Evolutionary conservation across 37 sponge, comb jelly and placozoan genomes (phyloP), one percentile per base, ranked within the genome.

Genomic region (Ephydatia muelleri): DNA sequence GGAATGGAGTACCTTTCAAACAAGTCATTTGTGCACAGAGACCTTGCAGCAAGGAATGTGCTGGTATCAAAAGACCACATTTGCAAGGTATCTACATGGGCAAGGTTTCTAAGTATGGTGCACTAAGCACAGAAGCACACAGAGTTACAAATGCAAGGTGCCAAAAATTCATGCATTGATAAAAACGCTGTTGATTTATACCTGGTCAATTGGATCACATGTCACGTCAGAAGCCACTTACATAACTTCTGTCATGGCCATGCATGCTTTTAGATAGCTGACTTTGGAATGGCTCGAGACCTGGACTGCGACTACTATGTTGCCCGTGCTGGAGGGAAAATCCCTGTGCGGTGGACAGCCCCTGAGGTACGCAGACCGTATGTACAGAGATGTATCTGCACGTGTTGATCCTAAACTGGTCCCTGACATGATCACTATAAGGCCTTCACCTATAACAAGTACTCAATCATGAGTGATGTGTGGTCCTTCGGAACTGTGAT

Each of bases 31-130:
- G 68, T 84, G 4, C 84, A 84, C 76, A 34, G 84, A 34, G 84
- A 84, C 76, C 84, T 84, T 68, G 84, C 84, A 64, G 84, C 84
- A n/a, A 84, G 84, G 84, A 84, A 84, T 67, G 75, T 84, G 37
- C 39, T 84, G 39, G 66, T 84, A 2, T 84, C 84, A 27, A 70
- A 74, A 25, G 76, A 84, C 25, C 27, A 64, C 33, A 75, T 75
- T 2, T 84, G 84, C 76, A 84, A 84, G 39, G 84, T 84, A n/a
- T n/a, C n/a, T n/a, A n/a, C n/a, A n/a, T n/a, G n/a, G n/a, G n/a
- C n/a, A n/a, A n/a, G n/a, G n/a, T n/a, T n/a, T n/a, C n/a, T n/a
- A n/a, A n/a, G n/a, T n/a, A n/a, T n/a, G n/a, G n/a, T n/a, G n/a
- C n/a, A n/a, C n/a, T n/a, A n/a, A 57, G 12, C 16, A 57, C 14